Percentiles rank a stretch among this genome's conserved stretches.
phyloP scores from a whole-genome alignment of 2,113 vertebrate species.

The Cavia porcellus region DNA sequence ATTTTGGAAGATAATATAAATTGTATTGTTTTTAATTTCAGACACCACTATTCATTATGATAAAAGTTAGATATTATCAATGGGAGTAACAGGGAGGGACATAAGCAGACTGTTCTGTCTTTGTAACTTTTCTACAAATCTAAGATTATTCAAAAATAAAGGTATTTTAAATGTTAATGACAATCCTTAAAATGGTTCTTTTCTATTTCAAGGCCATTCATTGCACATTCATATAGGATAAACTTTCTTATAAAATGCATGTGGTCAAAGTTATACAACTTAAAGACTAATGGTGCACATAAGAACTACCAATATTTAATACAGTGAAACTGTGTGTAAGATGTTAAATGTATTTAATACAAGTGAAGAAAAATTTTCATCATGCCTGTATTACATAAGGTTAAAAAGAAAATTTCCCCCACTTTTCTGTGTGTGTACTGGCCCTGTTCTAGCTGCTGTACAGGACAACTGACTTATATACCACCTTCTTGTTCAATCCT shows the following conservation, averaged over 20 bases:
- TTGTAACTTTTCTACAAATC: neutral
- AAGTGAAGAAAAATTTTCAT: slow-evolving; percentile 5
- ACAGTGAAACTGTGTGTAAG: neutral
- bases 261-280: slow-evolving; percentile 31
- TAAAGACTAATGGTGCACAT: neutral
- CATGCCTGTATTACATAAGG: slow-evolving; percentile 7
- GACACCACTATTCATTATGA: neutral
- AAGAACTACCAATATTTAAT: neutral
- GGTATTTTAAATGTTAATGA: neutral
- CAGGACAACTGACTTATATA: neutral
- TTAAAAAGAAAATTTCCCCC: neutral
- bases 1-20: neutral
- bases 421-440: neutral
- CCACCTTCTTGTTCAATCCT: slow-evolving; percentile 16
- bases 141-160: slow-evolving; percentile 39
- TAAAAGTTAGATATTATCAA: neutral
- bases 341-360: slow-evolving; percentile 27
- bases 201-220: neutral
- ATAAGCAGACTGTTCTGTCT: neutral
- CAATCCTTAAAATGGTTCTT: neutral
- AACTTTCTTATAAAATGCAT: neutral
- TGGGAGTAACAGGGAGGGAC: neutral
- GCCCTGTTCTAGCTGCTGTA: neutral
- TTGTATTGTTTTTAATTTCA: neutral
- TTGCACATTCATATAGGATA: slow-evolving; percentile 3